A percentile compares a stretch with the other conserved stretches of the same genome.
Conservation (phyloP, 2,113 vertebrate genomes). For the Microcebus ravelobensis region DNA sequence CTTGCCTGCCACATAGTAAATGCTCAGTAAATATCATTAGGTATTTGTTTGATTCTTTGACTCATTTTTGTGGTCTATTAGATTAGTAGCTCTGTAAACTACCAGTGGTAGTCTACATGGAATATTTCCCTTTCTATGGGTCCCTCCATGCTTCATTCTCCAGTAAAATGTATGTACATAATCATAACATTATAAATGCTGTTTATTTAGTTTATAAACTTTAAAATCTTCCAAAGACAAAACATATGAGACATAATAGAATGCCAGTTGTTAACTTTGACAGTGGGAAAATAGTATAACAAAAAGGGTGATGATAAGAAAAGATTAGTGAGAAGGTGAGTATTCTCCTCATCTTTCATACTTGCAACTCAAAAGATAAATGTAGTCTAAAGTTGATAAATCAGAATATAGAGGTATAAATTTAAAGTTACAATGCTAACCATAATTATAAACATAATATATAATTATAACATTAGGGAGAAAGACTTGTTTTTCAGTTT, state of each 20-base stretch:
- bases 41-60: slow-evolving; percentile 3
- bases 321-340: background rate
- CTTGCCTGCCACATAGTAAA: background rate
- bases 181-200: background rate
- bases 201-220: slow-evolving; percentile 53
- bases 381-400: background rate
- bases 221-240: slow-evolving; percentile 7
- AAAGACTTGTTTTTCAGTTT: background rate
- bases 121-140: slow-evolving; percentile 19
- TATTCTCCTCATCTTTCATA: background rate
- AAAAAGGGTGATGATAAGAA: background rate
- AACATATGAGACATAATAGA: background rate
- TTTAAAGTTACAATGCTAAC: slow-evolving; percentile 31
- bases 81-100: slow-evolving; percentile 12
- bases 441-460: slow-evolving; percentile 7
- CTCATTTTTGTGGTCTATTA: background rate
- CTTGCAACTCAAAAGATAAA: slow-evolving; percentile 26
- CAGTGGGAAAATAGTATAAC: slow-evolving; percentile 15
- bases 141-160: slow-evolving; percentile 12
- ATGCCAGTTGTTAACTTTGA: background rate
- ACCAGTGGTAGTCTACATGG: background rate
- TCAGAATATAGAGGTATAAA: background rate
- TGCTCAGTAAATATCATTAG: slow-evolving; percentile 3
- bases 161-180: slow-evolving; percentile 4
- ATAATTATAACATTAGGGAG: background rate